These are phyloP conservation scores for Channa striata DNA, from an alignment of 2,797 vertebrate genomes.

Conservation along the genomic window DNA sequence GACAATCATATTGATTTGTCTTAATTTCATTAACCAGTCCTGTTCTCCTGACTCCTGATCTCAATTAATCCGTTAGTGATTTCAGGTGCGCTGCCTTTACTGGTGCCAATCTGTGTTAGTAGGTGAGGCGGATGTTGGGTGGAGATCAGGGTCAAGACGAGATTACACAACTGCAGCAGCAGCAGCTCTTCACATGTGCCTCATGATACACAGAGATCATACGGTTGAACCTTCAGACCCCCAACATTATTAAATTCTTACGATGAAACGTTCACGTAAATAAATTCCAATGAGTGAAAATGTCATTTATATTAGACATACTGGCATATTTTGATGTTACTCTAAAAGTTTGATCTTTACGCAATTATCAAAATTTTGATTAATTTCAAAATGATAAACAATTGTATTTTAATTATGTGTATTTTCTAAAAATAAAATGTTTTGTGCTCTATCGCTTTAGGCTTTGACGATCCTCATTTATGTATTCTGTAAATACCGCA, in stretches of 20 bases:
- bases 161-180: not conserved
- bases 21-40: slow-evolving; percentile 21
- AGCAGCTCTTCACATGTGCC: slow-evolving; percentile 4
- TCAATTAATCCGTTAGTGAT: slow-evolving; percentile 19
- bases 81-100: slow-evolving; percentile 5
- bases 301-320: too few relatives aligned
- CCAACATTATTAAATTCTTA: too few relatives aligned
- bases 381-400: too few relatives aligned
- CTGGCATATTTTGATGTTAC: not conserved
- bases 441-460: accelerated
- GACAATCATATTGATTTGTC: slow-evolving; percentile 35
- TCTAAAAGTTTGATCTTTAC: not conserved
- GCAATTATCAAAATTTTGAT: not conserved
- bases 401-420: too few relatives aligned
- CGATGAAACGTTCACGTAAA: too few relatives aligned
- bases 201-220: not conserved
- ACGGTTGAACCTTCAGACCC: too few relatives aligned
- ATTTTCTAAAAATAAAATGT: not conserved
- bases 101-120: not conserved
- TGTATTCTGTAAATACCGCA: not conserved
- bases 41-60: slow-evolving; percentile 2
- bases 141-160: slow-evolving; percentile 29
- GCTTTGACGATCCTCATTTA: not conserved
- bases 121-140: slow-evolving; percentile 4
- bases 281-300: too few relatives aligned